Evolutionary conservation across 1,140 invertebrate species (phyloP).

Genomic region (Melitaea cinxia): DNA sequence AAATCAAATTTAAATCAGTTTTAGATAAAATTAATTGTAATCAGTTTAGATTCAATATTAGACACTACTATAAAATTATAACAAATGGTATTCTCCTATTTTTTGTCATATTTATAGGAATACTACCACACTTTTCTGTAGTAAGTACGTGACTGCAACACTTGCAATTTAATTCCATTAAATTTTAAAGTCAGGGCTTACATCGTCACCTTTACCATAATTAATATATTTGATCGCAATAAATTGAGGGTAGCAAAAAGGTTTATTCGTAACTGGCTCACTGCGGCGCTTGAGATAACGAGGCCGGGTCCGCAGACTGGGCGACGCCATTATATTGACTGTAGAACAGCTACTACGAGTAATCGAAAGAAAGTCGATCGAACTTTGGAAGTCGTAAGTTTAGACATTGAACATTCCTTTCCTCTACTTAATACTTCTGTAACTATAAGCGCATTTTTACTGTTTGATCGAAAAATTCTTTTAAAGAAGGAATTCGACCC

Average conservation of each 20-base stretch:
- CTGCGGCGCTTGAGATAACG: slow-evolving; percentile 44
- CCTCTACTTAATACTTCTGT: slow-evolving; percentile 29
- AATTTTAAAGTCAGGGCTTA: slow-evolving; percentile 8
- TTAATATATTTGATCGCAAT: slow-evolving; percentile 38
- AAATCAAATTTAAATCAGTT: no score
- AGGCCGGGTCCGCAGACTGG: slow-evolving; percentile 52
- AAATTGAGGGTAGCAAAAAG: slow-evolving; percentile 36
- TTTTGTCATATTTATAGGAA: no score
- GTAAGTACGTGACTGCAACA: background rate
- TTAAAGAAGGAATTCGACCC: slow-evolving; percentile 8
- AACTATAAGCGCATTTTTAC: slow-evolving; percentile 23
- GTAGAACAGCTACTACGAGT: slow-evolving; percentile 37
- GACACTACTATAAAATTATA: no score
- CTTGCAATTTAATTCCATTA: background rate
- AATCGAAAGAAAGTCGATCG: slow-evolving; percentile 39
- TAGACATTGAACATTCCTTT: slow-evolving; percentile 31
- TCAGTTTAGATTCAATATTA: no score
- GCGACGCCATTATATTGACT: slow-evolving; percentile 46
- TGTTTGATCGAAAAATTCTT: slow-evolving; percentile 25
- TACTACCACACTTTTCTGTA: no score
- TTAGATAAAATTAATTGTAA: no score
- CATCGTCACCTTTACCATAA: slow-evolving; percentile 32
- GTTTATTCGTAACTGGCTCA: slow-evolving; percentile 39
- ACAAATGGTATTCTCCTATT: no score
- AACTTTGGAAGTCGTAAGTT: slow-evolving; percentile 31